A percentile compares a stretch with the other conserved stretches of the same genome.
phyloP scores from a whole-genome alignment of 1,140 invertebrate genomes.

The Pinna nobilis region DNA sequence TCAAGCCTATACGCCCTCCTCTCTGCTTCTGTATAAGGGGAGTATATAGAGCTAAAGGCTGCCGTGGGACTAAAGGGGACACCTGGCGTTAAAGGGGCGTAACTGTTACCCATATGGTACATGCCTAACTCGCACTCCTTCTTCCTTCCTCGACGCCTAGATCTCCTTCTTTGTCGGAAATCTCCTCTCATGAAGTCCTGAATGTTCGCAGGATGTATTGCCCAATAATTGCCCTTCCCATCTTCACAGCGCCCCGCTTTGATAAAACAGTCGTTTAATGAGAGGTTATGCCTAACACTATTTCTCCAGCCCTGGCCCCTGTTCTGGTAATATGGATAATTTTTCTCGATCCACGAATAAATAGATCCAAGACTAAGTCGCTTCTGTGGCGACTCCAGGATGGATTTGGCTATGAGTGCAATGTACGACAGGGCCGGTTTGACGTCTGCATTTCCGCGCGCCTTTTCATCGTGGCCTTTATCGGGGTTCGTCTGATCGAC shows the following conservation, averaged over 20 bases:
- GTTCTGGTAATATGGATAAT: constrained; percentile 70
- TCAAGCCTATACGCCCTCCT: constrained; percentile 68
- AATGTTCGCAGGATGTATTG: constrained; percentile 96
- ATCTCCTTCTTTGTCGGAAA: constrained; percentile 78
- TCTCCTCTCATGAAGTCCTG: constrained; percentile 97
- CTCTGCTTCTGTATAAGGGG: constrained; percentile 70
- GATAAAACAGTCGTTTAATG: constrained; percentile 73
- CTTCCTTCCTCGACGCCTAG: constrained; percentile 63
- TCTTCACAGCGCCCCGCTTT: constrained; percentile 72
- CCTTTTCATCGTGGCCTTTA: constrained; percentile 49
- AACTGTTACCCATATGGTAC: constrained; percentile 66
- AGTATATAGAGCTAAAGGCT: constrained; percentile 66
- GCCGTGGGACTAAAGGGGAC: constrained; percentile 54
- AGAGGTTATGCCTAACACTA: constrained; percentile 73
- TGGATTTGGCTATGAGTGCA: constrained; percentile 69
- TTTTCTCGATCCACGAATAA: constrained; percentile 70
- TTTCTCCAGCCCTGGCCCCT: constrained; percentile 72
- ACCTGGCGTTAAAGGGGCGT: constrained; percentile 51
- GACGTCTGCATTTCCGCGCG: constrained; percentile 50
- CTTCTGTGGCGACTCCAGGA: constrained; percentile 62
- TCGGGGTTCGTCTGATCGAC: constrained; percentile 28
- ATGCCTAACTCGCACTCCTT: constrained; percentile 67
- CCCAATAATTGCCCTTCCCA: constrained; percentile 85
- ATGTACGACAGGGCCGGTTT: constrained; percentile 71
- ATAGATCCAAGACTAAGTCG: constrained; percentile 68